Base-by-base conservation (phyloP, 2,888 invertebrate species). In the Pollenia angustigena region DNA sequence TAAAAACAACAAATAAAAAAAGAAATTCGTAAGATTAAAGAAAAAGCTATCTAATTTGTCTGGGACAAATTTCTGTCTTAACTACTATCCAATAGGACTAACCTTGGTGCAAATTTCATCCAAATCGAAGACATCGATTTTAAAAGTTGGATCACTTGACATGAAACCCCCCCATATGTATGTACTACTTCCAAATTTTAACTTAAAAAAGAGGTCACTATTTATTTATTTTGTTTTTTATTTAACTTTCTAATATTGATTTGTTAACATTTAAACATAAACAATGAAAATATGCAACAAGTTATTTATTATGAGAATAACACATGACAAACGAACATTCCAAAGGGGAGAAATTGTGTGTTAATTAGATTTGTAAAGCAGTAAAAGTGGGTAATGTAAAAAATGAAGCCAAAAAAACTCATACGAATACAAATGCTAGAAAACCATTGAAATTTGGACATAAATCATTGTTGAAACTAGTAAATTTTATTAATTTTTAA, bases 291-390 rank as follows among this genome's bases (percentile, higher is more conserved):
- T 50, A 71, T 68, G 79, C 84, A 84, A 84, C 84, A 84, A 48
- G 84, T 84, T 78, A 72, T 84, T 79, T 74, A 80, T 60, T 52
- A 40, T 64, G 3, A 23, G 56, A 14, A 56, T 9, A 44, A 52
- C 74, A 74, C 16, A 68, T 74, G 72, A 79, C 66, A 68, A n/a
- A 46, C n/a, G 23, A 62, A 74, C 84, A 74, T 85, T 80, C 79
- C 68, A 60, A 79, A 79, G 18, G 42, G 72, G 46, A 50, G 81
- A 50, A 64, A 81, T 78, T 87, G 12, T 88, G 84, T 88, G 88
- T 83, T 88, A 88, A 88, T 88, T 88, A 88, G 88, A 88, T 88
- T 88, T 88, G 88, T 66, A 85, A 82, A 56, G n/a, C 54, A 78
- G 75, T 32, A 85, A 88, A 88, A 75, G 50, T 81, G 81, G 75